Conservation (phyloP, 2,113 vertebrate species). For the Lophochroa leadbeateri region DNA sequence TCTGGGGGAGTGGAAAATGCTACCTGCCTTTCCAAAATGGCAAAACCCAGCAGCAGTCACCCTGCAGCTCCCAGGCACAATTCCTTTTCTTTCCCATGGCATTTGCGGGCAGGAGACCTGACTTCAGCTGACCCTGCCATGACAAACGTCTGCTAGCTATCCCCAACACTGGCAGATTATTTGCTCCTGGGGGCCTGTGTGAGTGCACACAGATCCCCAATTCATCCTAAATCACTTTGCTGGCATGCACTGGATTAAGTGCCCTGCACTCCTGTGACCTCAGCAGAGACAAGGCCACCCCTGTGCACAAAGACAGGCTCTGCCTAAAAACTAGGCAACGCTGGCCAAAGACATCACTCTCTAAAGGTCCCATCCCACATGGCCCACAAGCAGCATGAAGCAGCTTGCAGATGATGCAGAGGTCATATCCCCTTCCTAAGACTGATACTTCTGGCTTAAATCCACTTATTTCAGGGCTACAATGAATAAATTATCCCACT, state of each 20-base stretch:
- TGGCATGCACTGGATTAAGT: neutral
- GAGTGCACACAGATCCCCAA: neutral
- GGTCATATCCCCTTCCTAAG: neutral
- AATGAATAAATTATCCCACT: neutral
- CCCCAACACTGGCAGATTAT: neutral
- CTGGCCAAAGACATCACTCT: neutral
- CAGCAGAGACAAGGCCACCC: neutral
- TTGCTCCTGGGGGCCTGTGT: neutral
- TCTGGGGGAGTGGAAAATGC: neutral
- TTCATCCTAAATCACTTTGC: conserved; percentile 10
- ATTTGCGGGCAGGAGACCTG: neutral
- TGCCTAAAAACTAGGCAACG: conserved; percentile 11
- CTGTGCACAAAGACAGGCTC: neutral
- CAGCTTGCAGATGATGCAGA: neutral
- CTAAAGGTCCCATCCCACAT: neutral
- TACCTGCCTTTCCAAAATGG: neutral
- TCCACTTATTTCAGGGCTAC: neutral
- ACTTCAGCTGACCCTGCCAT: neutral
- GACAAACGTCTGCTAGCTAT: neutral
- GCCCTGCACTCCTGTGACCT: neutral
- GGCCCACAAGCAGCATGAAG: neutral
- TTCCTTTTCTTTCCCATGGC: neutral
- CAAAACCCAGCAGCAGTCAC: neutral
- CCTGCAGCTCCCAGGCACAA: neutral
- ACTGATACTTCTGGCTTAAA: neutral